Conservation (phyloP, 2,113 vertebrate species). For the Dicerorhinus sumatrensis region DNA sequence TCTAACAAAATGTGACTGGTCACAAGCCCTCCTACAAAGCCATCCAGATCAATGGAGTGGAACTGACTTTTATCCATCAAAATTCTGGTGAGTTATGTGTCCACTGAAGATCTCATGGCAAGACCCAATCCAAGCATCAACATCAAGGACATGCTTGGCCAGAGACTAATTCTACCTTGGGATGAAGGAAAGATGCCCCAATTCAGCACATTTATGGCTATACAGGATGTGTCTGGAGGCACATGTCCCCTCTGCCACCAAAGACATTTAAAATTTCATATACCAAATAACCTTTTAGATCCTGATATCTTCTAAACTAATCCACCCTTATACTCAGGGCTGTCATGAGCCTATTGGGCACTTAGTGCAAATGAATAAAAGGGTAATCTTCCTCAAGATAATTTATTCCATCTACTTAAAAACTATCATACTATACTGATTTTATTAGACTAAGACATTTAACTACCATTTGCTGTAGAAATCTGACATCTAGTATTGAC, state of each 20-base stretch:
- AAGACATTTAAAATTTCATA: background rate
- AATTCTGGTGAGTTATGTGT: background rate
- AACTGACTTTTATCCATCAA: slow-evolving; percentile 20
- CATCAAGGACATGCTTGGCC: background rate
- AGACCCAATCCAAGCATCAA: background rate
- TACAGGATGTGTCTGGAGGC: background rate
- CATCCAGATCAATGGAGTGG: background rate
- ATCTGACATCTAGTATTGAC: background rate
- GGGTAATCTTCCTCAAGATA: background rate
- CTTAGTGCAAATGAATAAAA: background rate
- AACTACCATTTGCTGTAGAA: background rate
- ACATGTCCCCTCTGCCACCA: background rate
- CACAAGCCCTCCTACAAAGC: background rate
- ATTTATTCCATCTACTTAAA: slow-evolving; percentile 10
- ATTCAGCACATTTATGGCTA: background rate
- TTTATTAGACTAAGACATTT: background rate
- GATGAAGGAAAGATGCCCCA: background rate
- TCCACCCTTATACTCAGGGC: background rate
- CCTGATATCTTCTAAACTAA: background rate
- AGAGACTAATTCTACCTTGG: background rate
- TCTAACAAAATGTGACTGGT: background rate
- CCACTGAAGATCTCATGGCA: background rate
- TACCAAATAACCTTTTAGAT: background rate
- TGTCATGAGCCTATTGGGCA: background rate
- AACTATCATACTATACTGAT: background rate